Base-by-base conservation (phyloP, 2,888 invertebrate species). In the Biston betularia region DNA sequence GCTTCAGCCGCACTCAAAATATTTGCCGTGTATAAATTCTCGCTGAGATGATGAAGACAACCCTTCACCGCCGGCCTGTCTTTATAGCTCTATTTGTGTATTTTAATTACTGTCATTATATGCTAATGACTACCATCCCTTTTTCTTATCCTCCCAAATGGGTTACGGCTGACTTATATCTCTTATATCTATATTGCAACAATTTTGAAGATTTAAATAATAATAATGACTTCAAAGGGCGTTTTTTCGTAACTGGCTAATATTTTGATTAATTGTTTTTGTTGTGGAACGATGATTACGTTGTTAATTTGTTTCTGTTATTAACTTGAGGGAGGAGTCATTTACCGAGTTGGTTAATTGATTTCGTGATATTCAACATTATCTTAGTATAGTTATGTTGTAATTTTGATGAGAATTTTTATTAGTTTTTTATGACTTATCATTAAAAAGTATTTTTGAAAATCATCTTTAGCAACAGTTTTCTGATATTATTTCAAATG, bases 21-120 rank as follows among this genome's bases (percentile, higher is more conserved):
- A 93, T 93, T 93, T 92, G 91, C 90, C 87, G 91, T 90, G 89
- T 90, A 92, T 92, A 92, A 92, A 93, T 92, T 89, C 89, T 84
- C 87, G 86, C 86, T 80, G 80, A 79, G 87, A 87, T 90, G 92
- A 91, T 90, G 93, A 92, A 93, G 91, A 91, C 92, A 90, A 87
- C 94, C 94, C 94, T 93, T 94, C 93, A 92, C 81, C 90, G 88
- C 82, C 86, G 84, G 86, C 89, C 89, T 87, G 88, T 88, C 93
- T 94, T 94, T 94, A 95, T 95, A 93, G 94, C 94, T 94, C 95
- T 95, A 95, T 95, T 95, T 95, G 95, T 95, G 95, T 95, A 95
- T 95, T 95, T 95, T 95, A 95, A 95, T 95, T 95, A 95, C 95
- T 94, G 94, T 95, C 95, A 95, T 95, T 95, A 95, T 95, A 94